Base-by-base conservation (phyloP, 2,888 invertebrate species). In the Lasioglossum villosulum region DNA sequence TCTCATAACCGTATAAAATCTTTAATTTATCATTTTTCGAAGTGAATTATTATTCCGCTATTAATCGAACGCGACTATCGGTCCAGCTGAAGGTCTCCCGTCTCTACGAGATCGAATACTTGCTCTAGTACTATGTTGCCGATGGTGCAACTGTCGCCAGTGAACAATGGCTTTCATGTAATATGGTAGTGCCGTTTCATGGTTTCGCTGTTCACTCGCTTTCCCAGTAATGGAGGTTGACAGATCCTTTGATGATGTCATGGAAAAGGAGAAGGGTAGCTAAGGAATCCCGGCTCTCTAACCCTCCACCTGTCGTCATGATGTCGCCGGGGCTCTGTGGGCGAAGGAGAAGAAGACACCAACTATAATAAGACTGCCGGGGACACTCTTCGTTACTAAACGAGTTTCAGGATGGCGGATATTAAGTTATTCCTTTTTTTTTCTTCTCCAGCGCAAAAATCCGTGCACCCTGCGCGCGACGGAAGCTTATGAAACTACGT, bases 221-320 rank as follows among this genome's bases (percentile, higher is more conserved):
- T 84, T 80, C 78, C 81, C 83, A 77, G 87, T 91, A 91, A 91
- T 90, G 88, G 91, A 91, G 84, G 87, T 86, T 88, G 92, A 92
- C 90, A 89, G 92, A 87, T 88, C 90, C 92, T 91, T 91, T 92
- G 90, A 91, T 72, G 91, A 88, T 84, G 82, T 81, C 80, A 63
- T 63, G 52, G 74, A 37, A 68, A 80, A 82, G 78, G 84, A 78
- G 70, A 71, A 37, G 42, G 66, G 59, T 23, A 59, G 68, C 52
- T 48, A 74, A 78, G 48, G 71, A 80, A 75, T 63, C 66, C 42
- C 66, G 52, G 56, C 45, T 66, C 84, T 84, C 81, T 86, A 89
- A 87, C 87, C 87, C 78, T 90, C 83, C 84, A 90, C 87, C 89
- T 90, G 89, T 90, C 90, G 85, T 78, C 74, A 78, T 74, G 71